Base-by-base conservation (phyloP, 2,797 vertebrate genomes). In the Tenualosa thibaudeaui region DNA sequence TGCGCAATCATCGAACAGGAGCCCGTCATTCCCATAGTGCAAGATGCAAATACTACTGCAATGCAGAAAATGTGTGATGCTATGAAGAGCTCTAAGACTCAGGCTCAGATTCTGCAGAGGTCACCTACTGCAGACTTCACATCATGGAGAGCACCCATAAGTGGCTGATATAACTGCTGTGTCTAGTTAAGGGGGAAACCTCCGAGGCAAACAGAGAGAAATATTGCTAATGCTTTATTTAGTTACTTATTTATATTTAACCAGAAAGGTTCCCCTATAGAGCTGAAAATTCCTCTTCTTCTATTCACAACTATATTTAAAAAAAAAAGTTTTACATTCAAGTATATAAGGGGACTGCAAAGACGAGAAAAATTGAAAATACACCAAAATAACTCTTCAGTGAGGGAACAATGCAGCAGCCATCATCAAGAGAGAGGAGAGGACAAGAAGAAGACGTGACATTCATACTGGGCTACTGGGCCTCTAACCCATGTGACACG, bases 21-120 rank as follows among this genome's bases (percentile, higher is more conserved):
- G 71, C 71, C 71, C 22, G 37, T 78, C 40, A 78, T 78, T 46
- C 40, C 71, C 7, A 78, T 43, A 19, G 71, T 40, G 71, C 71
- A 78, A 78, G 71, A 78, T 78, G 71, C 71, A 78, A 78, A 78
- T 78, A 43, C 15, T 22, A 78, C 71, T 78, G 71, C 71, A 78
- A 78, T 78, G 71, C 71, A 78, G 71, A 43, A 78, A 78, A 78
- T 78, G 37, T 78, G 40, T 46, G 71, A 46, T 22, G 71, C 40
- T 78, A 78, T 78, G 71, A 78, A 46, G 19, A 31, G 65, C 71
- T 46, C 7, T 19, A 17, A 78, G 26, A 71, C 58, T 62, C 58
- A 5, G 31, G 24, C 31, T 71, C 65, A 62, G 58, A 62, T 78
- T 7, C 71, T 78, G 71, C 40, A 40, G 71, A 78, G 71, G 71